Percentiles rank a stretch among this genome's conserved stretches.
Conservation (phyloP, 2,888 invertebrate genomes). For the Heliconius ismenius region DNA sequence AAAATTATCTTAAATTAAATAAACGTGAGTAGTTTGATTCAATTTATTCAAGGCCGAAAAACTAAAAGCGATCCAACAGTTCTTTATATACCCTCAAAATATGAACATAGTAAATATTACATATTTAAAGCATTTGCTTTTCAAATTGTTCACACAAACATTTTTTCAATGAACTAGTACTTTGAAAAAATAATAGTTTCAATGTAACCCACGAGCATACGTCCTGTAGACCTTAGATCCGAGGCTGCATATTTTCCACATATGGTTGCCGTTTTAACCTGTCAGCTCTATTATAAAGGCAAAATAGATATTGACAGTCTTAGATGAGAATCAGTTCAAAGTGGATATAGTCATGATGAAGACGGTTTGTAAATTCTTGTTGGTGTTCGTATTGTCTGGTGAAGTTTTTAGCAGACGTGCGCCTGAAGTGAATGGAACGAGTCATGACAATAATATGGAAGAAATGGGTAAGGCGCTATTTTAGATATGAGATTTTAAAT, state of each 20-base stretch:
- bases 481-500: too few relatives aligned
- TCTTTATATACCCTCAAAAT: too few relatives aligned
- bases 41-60: too few relatives aligned
- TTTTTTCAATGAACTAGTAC: neutral
- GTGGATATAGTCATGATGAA: constrained; percentile 52
- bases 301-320: constrained; percentile 54
- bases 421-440: constrained; percentile 50
- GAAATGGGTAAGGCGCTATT: constrained; percentile 47
- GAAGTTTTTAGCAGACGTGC: constrained; percentile 53
- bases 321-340: constrained; percentile 56
- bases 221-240: constrained; percentile 51
- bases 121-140: too few relatives aligned
- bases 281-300: constrained; percentile 67
- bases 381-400: constrained; percentile 52
- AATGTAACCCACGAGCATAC: constrained; percentile 35
- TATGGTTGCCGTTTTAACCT: constrained; percentile 55
- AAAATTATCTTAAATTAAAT: too few relatives aligned
- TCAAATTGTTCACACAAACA: too few relatives aligned
- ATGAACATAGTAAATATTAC: too few relatives aligned
- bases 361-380: constrained; percentile 51
- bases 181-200: constrained; percentile 31
- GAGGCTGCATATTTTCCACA: constrained; percentile 59
- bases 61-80: too few relatives aligned
- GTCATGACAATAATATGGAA: constrained; percentile 48
- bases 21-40: too few relatives aligned